Conservation (phyloP, 2,113 vertebrate genomes). For the Naja naja region DNA sequence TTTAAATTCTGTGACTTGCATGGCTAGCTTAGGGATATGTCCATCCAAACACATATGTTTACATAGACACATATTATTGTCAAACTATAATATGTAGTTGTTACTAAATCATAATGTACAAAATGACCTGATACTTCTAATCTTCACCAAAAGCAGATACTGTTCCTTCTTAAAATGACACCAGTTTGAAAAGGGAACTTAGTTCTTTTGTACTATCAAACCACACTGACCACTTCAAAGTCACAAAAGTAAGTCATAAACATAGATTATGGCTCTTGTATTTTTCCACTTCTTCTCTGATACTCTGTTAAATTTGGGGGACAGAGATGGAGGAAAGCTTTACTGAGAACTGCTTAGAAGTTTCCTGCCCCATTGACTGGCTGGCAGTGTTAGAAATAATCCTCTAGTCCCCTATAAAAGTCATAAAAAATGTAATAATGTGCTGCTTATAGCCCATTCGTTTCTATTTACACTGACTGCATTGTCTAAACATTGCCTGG, state of each 20-base stretch:
- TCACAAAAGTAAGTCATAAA: background rate
- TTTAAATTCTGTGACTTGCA: background rate
- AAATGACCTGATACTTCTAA: background rate
- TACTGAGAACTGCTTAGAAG: background rate
- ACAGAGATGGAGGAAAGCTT: too few relatives aligned
- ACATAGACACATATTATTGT: background rate
- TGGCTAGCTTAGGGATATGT: background rate
- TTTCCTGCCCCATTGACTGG: background rate
- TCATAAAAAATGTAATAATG: background rate
- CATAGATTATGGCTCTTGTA: background rate
- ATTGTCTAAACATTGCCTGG: background rate
- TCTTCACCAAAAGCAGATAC: background rate
- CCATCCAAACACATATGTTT: background rate
- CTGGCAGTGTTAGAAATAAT: background rate
- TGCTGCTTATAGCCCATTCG: background rate
- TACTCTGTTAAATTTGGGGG: background rate
- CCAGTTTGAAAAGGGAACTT: background rate
- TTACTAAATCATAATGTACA: background rate
- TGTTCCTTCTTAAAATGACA: background rate
- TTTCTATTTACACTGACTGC: background rate
- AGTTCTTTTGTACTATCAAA: background rate
- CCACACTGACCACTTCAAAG: background rate
- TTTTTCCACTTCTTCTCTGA: background rate
- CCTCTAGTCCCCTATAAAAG: background rate
- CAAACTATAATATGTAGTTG: background rate